Conservation (phyloP, 1,140 invertebrate genomes). For the Triops cancriformis region DNA sequence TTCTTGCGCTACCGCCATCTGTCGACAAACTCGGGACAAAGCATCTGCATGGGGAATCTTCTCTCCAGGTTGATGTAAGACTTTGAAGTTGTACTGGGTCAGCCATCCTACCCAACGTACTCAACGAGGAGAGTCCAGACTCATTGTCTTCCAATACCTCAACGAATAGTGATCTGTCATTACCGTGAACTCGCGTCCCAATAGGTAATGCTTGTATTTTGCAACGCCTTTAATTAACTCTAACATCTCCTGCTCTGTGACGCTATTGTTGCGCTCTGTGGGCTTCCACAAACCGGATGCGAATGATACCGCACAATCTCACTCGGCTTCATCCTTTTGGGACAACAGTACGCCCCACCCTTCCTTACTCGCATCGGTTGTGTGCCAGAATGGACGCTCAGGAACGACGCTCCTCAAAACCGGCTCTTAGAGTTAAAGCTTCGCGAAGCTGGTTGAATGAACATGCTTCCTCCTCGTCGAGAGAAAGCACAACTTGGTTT, state of each 20-base stretch:
- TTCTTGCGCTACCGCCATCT: neutral
- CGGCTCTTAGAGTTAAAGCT: neutral
- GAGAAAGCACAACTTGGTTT: too few species aligned
- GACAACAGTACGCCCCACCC: constrained; percentile 19
- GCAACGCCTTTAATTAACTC: constrained; percentile 39
- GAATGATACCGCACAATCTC: constrained; percentile 32
- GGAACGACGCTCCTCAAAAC: neutral
- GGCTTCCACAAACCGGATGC: constrained; percentile 36
- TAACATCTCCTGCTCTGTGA: constrained; percentile 40
- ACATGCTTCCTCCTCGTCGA: too few species aligned
- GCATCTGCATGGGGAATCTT: too few species aligned
- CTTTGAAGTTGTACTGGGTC: neutral
- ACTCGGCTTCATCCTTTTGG: constrained; percentile 30
- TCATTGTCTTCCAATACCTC: constrained; percentile 40
- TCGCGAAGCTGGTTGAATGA: neutral
- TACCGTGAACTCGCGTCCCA: constrained; percentile 35
- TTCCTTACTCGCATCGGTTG: neutral
- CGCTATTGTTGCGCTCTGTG: constrained; percentile 38
- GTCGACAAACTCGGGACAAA: neutral
- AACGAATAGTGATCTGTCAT: constrained; percentile 41
- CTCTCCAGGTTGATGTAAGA: neutral
- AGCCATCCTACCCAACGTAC: constrained; percentile 37
- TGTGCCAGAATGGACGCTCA: neutral
- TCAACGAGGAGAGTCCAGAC: constrained; percentile 39
- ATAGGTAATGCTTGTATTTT: constrained; percentile 41